Base-by-base conservation (phyloP, 37 sponge, comb jelly and placozoan species). In the Eunapius fragilis region DNA sequence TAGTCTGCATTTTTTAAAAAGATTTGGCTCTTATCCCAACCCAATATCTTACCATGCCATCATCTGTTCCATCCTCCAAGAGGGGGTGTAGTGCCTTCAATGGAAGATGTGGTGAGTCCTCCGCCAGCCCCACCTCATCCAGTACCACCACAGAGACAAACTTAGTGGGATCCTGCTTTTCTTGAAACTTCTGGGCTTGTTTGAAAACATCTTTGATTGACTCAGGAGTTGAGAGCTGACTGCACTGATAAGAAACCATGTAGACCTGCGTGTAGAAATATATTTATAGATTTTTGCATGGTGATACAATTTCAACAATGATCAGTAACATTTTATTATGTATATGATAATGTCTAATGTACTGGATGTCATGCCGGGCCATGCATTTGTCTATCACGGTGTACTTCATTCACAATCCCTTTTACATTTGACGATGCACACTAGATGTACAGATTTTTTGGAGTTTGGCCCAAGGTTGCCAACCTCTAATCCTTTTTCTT, bases 51-150 rank as follows among this genome's bases (percentile, higher is more conserved):
- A 50, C 85, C 72, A 32, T 4, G 22, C 7, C 70, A 31, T 79
- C 48, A 24, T 75, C 78, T 1, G 84, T 91, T 32, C 92, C 84
- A 81, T 91, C 92, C 47, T 94, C 94, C 72, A 94, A 41, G 0
- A 94, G 79, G 25, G 94, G 91, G 75, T 94, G 94, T 17, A 94
- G 81, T 13, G 85, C 90, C 73, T 94, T 94, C 35, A 94, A 77
- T 0, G 94, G 94, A 45, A 94, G 41, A 23, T 74, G 80, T 17
- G 91, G 87, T 25, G 94, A 94, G 38, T 90, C 94, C 71, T 94
- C 94, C 25, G 94, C 94, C 80, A 94, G 71, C 14, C 94, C 94
- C 19, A 94, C 91, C 74, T 93, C 93, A 69, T 93, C 93, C 23
- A 91, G 85, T 11, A 91, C 87, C 23, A 91, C 92, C 24, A 79